These are phyloP conservation scores for Sternarchorhynchus goeldii DNA, from an alignment of 2,797 vertebrate genomes.

Conservation along the genomic window DNA sequence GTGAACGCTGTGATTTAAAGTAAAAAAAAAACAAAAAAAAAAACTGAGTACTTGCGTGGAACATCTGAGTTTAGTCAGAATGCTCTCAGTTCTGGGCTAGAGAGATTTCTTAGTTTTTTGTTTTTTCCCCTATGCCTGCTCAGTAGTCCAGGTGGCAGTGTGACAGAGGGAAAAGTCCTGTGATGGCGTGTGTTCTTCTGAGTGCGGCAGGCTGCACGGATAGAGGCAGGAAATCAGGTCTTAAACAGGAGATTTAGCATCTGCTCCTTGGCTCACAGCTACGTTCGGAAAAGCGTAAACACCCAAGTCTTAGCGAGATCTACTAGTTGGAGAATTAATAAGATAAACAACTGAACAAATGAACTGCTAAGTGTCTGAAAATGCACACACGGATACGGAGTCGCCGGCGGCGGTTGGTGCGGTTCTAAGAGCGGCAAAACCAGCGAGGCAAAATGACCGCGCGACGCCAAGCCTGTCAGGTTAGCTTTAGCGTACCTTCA, in stretches of 20 bases:
- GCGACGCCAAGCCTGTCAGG: not conserved
- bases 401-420: too few species aligned
- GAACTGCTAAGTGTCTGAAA: not conserved
- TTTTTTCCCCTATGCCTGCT: not conserved
- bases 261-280: slow-evolving; percentile 24
- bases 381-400: not conserved
- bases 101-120: not conserved
- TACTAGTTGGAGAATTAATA: not conserved
- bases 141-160: not conserved
- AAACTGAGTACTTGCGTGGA: too few species aligned
- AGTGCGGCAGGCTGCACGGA: slow-evolving; percentile 25
- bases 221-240: slow-evolving; percentile 26
- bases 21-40: too few species aligned
- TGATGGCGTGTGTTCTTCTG: slow-evolving; percentile 3
- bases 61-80: not conserved
- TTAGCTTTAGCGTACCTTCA: slow-evolving; percentile 28
- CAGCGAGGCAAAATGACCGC: not conserved
- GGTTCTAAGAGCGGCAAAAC: not conserved
- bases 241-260: slow-evolving; percentile 31
- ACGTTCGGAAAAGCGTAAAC: not conserved
- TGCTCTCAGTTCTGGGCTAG: not conserved
- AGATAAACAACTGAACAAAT: not conserved
- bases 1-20: too few species aligned
- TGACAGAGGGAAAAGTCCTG: not conserved
- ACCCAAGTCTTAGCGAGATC: not conserved